Percentiles rank a stretch among this genome's conserved stretches.
Conservation (phyloP, 2,888 invertebrate genomes). For the Metallyticus violacea region DNA sequence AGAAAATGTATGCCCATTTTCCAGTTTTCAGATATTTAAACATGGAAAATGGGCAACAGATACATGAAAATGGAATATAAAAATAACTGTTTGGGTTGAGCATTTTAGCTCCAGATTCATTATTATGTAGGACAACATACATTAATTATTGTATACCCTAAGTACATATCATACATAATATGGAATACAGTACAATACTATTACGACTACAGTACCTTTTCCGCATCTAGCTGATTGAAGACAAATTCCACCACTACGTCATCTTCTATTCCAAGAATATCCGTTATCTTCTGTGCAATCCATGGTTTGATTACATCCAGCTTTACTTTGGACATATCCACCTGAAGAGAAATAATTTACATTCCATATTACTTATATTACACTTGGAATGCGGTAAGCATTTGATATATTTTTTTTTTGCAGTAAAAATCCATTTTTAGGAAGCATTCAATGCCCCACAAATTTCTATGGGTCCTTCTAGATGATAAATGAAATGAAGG, state of each 20-base stretch:
- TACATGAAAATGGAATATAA: neutral
- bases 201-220: constrained; percentile 63
- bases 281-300: constrained; percentile 96
- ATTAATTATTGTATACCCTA: neutral
- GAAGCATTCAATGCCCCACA: too few relatives aligned
- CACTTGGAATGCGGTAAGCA: too few relatives aligned
- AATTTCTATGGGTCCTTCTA: too few relatives aligned
- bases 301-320: constrained; percentile 97
- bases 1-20: neutral
- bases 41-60: neutral
- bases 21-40: neutral
- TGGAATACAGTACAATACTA: constrained; percentile 24
- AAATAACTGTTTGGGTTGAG: too few relatives aligned
- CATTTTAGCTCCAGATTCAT: neutral
- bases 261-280: constrained; percentile 95
- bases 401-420: too few relatives aligned
- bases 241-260: constrained; percentile 99
- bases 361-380: neutral
- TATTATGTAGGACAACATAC: neutral
- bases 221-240: constrained; percentile 92
- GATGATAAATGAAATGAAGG: too few relatives aligned
- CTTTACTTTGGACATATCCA: constrained; percentile 98
- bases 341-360: constrained; percentile 52
- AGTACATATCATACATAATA: too few relatives aligned
- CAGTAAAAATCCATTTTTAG: constrained; percentile 43